phyloP scores from a whole-genome alignment of 2,888 invertebrate genomes.

The Imbricaverruca yamaguchii region DNA sequence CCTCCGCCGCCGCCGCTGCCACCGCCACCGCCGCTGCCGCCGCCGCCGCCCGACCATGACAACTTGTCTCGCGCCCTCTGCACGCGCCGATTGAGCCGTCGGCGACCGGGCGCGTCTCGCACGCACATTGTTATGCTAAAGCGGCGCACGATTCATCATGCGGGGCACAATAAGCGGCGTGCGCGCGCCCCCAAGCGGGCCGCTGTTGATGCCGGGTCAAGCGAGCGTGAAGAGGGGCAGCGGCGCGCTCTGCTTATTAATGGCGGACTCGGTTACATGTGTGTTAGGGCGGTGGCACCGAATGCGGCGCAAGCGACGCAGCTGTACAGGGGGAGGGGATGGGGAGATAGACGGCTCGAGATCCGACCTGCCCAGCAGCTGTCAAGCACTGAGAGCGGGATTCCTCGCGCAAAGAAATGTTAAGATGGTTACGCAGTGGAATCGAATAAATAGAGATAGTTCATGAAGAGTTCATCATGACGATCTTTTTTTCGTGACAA shows the following conservation, averaged over 20 bases:
- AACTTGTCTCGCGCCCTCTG: too few species aligned
- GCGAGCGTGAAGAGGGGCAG: conserved; percentile 19
- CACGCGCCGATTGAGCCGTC: not conserved
- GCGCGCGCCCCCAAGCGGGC: not conserved
- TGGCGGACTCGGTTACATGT: conserved; percentile 4
- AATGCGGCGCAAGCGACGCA: too few species aligned
- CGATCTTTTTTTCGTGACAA: too few species aligned
- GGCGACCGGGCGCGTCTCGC: not conserved
- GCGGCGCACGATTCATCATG: conserved; percentile 17
- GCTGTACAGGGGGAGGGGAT: too few species aligned
- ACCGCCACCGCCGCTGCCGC: not conserved
- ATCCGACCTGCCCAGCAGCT: too few species aligned
- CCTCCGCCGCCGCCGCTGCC: too few species aligned
- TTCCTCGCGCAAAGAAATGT: too few species aligned
- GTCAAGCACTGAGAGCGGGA: too few species aligned
- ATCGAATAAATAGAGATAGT: too few species aligned
- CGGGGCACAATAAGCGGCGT: not conserved
- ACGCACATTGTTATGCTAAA: conserved; percentile 20
- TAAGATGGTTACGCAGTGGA: too few species aligned
- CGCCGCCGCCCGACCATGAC: not conserved
- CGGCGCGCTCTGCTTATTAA: not conserved
- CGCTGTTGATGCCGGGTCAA: conserved; percentile 18
- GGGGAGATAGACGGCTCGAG: too few species aligned
- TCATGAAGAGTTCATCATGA: too few species aligned
- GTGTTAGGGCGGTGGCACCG: not conserved